Evolutionary conservation across 1,140 invertebrate genomes (phyloP).

Genomic region (Asbolus verrucosus): DNA sequence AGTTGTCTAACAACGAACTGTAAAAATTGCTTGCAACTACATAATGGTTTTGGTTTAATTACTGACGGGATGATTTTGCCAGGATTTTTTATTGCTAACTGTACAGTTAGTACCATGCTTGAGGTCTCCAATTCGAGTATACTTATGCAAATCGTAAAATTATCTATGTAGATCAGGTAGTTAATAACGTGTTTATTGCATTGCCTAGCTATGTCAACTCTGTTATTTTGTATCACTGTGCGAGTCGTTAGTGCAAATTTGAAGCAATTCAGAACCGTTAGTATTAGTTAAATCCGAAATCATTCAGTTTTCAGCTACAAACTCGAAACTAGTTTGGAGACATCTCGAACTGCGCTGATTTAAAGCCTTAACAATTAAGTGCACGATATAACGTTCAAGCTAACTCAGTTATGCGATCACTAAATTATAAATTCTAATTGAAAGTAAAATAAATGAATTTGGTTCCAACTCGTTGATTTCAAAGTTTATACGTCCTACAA

Average conservation of each 20-base stretch:
- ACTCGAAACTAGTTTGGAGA: too few species aligned
- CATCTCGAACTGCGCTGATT: too few species aligned
- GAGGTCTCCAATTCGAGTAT: constrained; percentile 25
- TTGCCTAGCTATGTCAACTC: constrained; percentile 31
- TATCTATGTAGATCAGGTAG: constrained; percentile 31
- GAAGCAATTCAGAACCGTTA: not conserved
- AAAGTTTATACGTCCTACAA: constrained; percentile 1
- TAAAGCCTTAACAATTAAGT: too few species aligned
- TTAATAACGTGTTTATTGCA: constrained; percentile 36
- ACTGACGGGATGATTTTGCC: constrained; percentile 6
- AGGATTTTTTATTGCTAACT: constrained; percentile 8
- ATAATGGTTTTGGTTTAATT: constrained; percentile 3
- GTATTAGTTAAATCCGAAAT: not conserved
- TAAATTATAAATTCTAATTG: constrained; percentile 30
- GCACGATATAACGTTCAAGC: not conserved
- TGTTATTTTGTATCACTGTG: constrained; percentile 14
- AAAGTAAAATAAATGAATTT: constrained; percentile 35
- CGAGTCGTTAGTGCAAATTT: constrained; percentile 4
- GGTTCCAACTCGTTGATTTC: constrained; percentile 3
- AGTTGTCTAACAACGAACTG: constrained; percentile 26
- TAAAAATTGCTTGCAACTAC: constrained; percentile 27
- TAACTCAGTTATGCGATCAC: not conserved
- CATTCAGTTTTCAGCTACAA: too few species aligned
- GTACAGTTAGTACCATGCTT: constrained; percentile 14
- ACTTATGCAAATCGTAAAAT: constrained; percentile 30